Percentiles rank a stretch among this genome's conserved stretches.
Conservation (phyloP, 2,113 vertebrate species). For the Uria aalge region DNA sequence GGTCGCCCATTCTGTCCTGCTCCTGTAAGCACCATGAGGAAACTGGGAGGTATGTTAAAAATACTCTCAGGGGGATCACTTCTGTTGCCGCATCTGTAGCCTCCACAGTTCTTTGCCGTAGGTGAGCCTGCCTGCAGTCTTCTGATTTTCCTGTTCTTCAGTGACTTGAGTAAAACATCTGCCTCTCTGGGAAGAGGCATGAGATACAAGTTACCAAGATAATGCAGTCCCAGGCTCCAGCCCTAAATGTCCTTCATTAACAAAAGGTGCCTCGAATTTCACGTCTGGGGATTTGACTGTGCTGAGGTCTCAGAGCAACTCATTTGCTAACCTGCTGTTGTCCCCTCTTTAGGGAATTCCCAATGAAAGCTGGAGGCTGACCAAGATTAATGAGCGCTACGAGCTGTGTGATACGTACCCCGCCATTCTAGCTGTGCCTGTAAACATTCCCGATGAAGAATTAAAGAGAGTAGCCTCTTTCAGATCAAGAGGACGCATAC, state of each 20-base stretch:
- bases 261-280: background rate
- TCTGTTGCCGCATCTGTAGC: background rate
- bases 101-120: background rate
- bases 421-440: conserved; percentile 86
- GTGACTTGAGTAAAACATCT: background rate
- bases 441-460: conserved; percentile 93
- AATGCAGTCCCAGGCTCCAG: background rate
- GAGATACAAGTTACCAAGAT: background rate
- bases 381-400: conserved; percentile 91
- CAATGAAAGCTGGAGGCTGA: conserved; percentile 96
- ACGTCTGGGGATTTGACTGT: background rate
- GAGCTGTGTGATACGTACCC: conserved; percentile 95
- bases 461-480: conserved; percentile 88
- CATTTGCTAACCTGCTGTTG: conserved; percentile 14
- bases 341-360: conserved; percentile 85
- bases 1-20: background rate
- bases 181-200: background rate
- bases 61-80: background rate
- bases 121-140: background rate
- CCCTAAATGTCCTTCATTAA: background rate
- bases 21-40: background rate
- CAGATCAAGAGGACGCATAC: conserved; percentile 89
- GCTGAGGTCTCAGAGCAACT: background rate
- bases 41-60: background rate
- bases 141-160: background rate